Evolutionary conservation across 2,888 invertebrate genomes (phyloP).

Genomic region (Troides oblongomaculatus): DNA sequence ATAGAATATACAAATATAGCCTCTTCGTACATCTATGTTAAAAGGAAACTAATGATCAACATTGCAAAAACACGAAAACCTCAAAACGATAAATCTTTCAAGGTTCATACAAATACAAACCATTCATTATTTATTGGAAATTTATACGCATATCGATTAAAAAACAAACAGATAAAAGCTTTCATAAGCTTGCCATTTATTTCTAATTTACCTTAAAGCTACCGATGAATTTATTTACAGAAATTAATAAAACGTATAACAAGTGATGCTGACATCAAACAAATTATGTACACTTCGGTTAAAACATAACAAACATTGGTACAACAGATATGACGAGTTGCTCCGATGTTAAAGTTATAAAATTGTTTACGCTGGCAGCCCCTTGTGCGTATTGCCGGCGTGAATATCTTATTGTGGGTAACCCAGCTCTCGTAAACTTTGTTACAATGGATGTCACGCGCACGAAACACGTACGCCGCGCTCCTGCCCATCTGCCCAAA

Average conservation of each 20-base stretch:
- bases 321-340: conserved; percentile 18
- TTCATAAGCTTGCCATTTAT: no score
- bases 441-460: conserved; percentile 62
- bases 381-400: conserved; percentile 36
- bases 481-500: conserved; percentile 47
- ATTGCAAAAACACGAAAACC: no score
- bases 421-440: conserved; percentile 46
- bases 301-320: conserved; percentile 18
- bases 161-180: no score
- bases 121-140: no score
- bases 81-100: background rate
- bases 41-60: no score
- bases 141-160: no score
- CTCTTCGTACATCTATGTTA: no score
- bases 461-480: conserved; percentile 56
- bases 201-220: no score
- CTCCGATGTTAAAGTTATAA: conserved; percentile 31
- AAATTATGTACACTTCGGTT: conserved; percentile 17
- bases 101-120: background rate
- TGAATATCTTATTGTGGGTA: conserved; percentile 40
- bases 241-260: no score
- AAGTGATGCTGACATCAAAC: conserved; percentile 7
- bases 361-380: conserved; percentile 31
- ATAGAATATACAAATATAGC: no score
- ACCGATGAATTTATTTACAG: no score